Evolutionary conservation across 2,888 invertebrate species (phyloP), one percentile per base, ranked within the genome.

Genomic region (Agrypnus murinus): DNA sequence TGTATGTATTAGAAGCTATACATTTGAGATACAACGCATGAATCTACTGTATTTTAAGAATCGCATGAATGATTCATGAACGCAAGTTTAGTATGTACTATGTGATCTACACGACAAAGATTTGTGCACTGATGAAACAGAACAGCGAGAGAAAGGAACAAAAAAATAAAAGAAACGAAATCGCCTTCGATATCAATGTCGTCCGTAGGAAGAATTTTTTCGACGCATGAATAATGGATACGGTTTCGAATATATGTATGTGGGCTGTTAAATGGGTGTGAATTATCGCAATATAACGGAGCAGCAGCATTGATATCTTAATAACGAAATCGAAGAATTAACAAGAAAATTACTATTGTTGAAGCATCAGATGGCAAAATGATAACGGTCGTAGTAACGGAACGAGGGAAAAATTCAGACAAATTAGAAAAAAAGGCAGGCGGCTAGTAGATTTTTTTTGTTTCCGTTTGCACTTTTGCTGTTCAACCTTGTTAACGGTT

Each of bases 121-220:
- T 63, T 25, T 31, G 25, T 4, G 50, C 19, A 25, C 25, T 5
- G 25, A 25, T 25, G 25, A 5, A 25, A n/a, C n/a, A n/a, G n/a
- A 25, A 25, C 25, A 25, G 5, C 25, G 25, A 25, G 12, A 38
- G 48, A 50, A 62, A 25, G 48, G 50, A 38, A 63, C 14, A 12
- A 31, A 55, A 38, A 55, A n/a, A n/a, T n/a, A n/a, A n/a, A 55
- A 70, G 60, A 70, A 70, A 70, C 45, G 65, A 64, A 64, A 65
- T 70, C 69, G 59, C 69, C 69, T 70, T 70, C 65, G 55, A 65
- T 40, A 19, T 48, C 69, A 70, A 65, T 70, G 69, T 59, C 69
- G 62, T 15, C 62, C 34, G 40, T 50, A 50, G 50, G 50, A 50
- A n/a, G 40, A 43, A 19, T 62, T 60, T 68, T 66, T 62, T 62